Evolutionary conservation across 2,888 invertebrate genomes (phyloP).

Genomic region (Sericinus montela): DNA sequence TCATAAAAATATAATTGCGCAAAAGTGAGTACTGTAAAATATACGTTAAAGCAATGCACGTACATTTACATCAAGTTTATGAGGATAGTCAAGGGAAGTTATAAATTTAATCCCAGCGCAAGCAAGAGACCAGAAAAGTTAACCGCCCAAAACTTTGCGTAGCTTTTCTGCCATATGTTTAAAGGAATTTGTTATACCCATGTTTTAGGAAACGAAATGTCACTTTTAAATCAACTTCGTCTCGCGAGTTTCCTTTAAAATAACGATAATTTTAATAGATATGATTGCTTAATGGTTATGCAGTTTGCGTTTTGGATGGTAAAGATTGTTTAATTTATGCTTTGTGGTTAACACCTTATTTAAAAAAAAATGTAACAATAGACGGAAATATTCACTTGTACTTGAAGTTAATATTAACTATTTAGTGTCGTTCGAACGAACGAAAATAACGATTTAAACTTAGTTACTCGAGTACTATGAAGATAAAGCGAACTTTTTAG

Average conservation of each 20-base stretch:
- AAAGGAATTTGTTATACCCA: slow-evolving; percentile 21
- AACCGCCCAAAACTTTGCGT: slow-evolving; percentile 55
- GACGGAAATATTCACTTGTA: too few relatives aligned
- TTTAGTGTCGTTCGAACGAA: too few relatives aligned
- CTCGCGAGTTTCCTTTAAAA: slow-evolving; percentile 3
- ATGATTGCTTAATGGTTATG: not conserved
- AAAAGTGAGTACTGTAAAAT: not conserved
- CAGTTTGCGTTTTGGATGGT: too few relatives aligned
- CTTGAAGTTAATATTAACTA: too few relatives aligned
- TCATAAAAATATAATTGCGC: too few relatives aligned
- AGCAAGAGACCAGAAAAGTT: slow-evolving; percentile 67
- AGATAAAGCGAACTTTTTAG: too few relatives aligned
- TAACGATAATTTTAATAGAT: slow-evolving; percentile 2
- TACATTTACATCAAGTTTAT: slow-evolving; percentile 64
- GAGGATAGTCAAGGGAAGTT: slow-evolving; percentile 62
- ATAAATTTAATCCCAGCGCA: slow-evolving; percentile 65
- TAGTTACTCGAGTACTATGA: too few relatives aligned
- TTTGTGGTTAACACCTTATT: too few relatives aligned
- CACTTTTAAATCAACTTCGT: slow-evolving; percentile 14
- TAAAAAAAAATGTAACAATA: too few relatives aligned
- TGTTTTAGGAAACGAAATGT: slow-evolving; percentile 16
- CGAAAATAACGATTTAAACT: too few relatives aligned
- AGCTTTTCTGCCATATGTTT: slow-evolving; percentile 32
- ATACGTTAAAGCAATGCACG: slow-evolving; percentile 2
- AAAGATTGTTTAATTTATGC: too few relatives aligned